Base-by-base conservation (phyloP, 2,888 invertebrate species). In the Andrena bicolor region DNA sequence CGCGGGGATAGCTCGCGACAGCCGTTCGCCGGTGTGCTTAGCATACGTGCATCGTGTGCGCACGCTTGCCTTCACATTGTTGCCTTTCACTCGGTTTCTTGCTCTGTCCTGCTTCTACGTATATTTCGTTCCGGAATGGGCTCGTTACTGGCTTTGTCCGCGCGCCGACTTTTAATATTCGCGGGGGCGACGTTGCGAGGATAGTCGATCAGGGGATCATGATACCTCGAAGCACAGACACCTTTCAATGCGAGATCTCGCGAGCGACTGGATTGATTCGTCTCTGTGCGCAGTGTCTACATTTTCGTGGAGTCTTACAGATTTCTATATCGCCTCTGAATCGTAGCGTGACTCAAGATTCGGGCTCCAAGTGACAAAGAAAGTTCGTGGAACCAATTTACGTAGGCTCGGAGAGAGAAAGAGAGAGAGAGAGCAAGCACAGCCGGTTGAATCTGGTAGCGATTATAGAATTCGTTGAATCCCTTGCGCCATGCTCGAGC, bases 31-130 rank as follows among this genome's bases (percentile, higher is more conserved):
- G 35, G 28, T 58, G 51, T 64, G 58, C 70, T 72, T 73, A 83
- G 64, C 74, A 58, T 61, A 71, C 63, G 73, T 68, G 53, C 32
- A 74, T 48, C 49, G 75, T 49, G 71, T 65, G 85, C 83, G 85
- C 83, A 87, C 85, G 84, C 89, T 90, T 89, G 90, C 92, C 92
- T 92, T 92, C 92, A 84, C 91, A 92, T 92, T 91, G 91, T 92
- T 92, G 92, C 92, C 92, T 92, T 92, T 92, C 92, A 92, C 92
- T 92, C 85, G 88, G 84, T 86, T 82, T 76, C 84, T 83, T 77
- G 76, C 76, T 71, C 64, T 48, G 56, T 56, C 53, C 23, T 66
- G 76, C 53, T 77, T 73, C 51, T 68, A 53, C 64, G 69, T 65
- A 65, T 64, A 78, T 76, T 84, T 84, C 69, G 74, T 79, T 73